phyloP scores from a whole-genome alignment of 2,797 vertebrate genomes.

The Aselliscus stoliczkanus region DNA sequence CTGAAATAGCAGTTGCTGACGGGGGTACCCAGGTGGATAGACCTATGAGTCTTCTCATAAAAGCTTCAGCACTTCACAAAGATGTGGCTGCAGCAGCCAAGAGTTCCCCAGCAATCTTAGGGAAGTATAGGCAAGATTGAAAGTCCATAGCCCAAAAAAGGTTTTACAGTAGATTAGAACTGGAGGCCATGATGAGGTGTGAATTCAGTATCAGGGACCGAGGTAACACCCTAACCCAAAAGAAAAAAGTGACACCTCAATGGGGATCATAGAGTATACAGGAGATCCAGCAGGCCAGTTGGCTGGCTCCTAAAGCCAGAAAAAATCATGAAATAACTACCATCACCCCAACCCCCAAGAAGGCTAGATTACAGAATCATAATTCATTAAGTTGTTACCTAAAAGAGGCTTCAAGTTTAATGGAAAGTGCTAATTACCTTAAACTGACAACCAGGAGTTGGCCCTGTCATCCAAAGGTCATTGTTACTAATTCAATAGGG shows the following conservation, averaged over 20 bases:
- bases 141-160: not conserved
- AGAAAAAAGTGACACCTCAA: not conserved
- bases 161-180: not conserved
- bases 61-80: not conserved
- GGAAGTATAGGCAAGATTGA: not conserved
- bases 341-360: not conserved
- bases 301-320: not conserved
- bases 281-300: not conserved
- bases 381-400: not conserved
- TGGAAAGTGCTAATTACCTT: conserved; percentile 7
- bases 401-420: conserved; percentile 24
- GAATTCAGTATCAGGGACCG: not conserved
- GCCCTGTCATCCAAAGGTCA: not conserved
- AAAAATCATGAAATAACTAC: not conserved
- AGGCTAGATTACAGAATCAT: not conserved
- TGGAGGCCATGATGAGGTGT: not conserved
- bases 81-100: not conserved
- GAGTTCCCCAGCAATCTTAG: not conserved
- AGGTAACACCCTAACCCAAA: not conserved
- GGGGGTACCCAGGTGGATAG: not conserved
- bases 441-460: not conserved
- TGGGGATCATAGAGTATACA: not conserved
- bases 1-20: not conserved
- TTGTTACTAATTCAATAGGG: not conserved
- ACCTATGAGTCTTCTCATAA: not conserved